phyloP scores from a whole-genome alignment of 2,113 vertebrate species.

The Marcusenius ussheri region DNA sequence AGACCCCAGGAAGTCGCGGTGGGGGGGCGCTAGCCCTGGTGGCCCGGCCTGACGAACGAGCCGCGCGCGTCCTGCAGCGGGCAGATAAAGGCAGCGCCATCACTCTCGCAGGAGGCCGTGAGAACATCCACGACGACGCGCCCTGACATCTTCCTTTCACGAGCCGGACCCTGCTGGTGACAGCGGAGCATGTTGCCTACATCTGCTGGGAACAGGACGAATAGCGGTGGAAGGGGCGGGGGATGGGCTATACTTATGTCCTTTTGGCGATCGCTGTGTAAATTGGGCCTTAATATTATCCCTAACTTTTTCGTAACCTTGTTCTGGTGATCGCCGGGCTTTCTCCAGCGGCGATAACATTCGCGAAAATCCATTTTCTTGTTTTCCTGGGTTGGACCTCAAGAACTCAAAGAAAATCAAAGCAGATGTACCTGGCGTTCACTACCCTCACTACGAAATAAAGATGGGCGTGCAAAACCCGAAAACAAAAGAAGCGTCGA shows the following conservation, averaged over 20 bases:
- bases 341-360: no score
- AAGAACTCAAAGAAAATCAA: background rate
- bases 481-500: background rate
- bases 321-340: background rate
- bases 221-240: constrained; percentile 77
- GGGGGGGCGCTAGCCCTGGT: background rate
- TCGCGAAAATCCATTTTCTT: background rate
- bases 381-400: background rate
- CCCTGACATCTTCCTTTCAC: constrained; percentile 73
- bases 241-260: constrained; percentile 58
- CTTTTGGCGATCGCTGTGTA: constrained; percentile 69
- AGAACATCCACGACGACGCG: constrained; percentile 64
- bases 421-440: background rate
- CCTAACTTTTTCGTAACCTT: background rate
- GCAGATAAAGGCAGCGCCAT: constrained; percentile 39
- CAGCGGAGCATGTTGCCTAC: constrained; percentile 77
- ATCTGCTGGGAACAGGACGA: constrained; percentile 84
- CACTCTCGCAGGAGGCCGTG: constrained; percentile 52
- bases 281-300: constrained; percentile 24
- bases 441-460: background rate
- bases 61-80: background rate
- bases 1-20: background rate
- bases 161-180: constrained; percentile 64
- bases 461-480: background rate
- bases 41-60: background rate